phyloP scores from a whole-genome alignment of 2,888 invertebrate species.

The Erebia epiphron region DNA sequence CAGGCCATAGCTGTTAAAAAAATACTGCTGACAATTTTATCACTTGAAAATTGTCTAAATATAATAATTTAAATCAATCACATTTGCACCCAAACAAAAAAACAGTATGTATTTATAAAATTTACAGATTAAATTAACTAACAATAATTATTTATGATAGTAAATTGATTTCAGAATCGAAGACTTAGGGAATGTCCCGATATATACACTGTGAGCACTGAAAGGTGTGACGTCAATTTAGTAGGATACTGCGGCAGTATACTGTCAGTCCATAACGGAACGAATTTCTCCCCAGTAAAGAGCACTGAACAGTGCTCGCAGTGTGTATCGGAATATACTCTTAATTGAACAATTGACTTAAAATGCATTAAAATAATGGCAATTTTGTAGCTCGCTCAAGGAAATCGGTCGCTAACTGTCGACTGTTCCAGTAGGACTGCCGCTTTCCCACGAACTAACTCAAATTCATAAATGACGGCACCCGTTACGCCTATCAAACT shows the following conservation, averaged over 20 bases:
- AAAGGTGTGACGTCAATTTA: too few relatives aligned
- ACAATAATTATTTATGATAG: neutral
- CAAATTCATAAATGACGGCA: conserved; percentile 79
- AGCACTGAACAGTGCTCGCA: too few relatives aligned
- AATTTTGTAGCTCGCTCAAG: neutral
- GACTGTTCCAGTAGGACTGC: conserved; percentile 60
- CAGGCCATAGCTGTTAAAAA: too few relatives aligned
- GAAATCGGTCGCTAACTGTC: conserved; percentile 22
- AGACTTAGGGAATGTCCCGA: too few relatives aligned
- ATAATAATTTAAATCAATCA: neutral
- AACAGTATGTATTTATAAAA: neutral
- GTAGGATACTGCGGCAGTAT: too few relatives aligned
- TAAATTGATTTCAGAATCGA: conserved; percentile 43
- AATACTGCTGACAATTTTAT: too few relatives aligned
- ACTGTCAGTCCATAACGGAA: too few relatives aligned
- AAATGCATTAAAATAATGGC: conserved; percentile 10
- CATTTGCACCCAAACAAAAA: neutral
- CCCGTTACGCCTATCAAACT: conserved; percentile 69
- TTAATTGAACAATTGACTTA: conserved; percentile 33
- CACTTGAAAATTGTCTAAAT: too few relatives aligned
- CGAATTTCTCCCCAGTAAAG: too few relatives aligned
- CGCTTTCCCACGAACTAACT: conserved; percentile 73
- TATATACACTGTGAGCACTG: too few relatives aligned
- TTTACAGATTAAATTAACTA: neutral
- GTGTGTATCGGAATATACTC: too few relatives aligned